phyloP scores from a whole-genome alignment of 2,797 vertebrate genomes.

The Pseudochirops cupreus region DNA sequence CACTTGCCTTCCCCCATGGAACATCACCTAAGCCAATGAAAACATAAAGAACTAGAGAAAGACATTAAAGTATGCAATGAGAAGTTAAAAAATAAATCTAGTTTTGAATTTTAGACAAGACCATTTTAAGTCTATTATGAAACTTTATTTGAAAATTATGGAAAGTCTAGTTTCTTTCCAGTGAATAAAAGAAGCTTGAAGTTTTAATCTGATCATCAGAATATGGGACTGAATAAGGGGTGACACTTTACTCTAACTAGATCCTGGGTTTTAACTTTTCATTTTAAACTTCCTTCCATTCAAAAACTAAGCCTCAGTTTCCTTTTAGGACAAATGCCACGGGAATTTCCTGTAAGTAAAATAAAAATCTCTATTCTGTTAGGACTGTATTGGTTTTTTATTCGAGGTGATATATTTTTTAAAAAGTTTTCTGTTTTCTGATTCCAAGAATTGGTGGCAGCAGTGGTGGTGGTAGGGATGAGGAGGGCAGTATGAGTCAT shows the following conservation, averaged over 20 bases:
- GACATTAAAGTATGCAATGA: conserved; percentile 63
- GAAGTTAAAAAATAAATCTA: conserved; percentile 63
- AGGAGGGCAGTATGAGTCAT: neutral
- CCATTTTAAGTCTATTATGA: conserved; percentile 60
- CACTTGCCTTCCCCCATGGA: conserved; percentile 14
- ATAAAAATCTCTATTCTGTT: conserved; percentile 41
- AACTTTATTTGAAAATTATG: conserved; percentile 56
- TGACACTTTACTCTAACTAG: conserved; percentile 29
- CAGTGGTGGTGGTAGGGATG: neutral
- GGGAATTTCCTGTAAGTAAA: conserved; percentile 42
- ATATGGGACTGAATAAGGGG: conserved; percentile 59
- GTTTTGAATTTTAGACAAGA: conserved; percentile 69
- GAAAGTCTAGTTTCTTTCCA: conserved; percentile 68
- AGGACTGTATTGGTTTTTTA: conserved; percentile 37
- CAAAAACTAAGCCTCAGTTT: conserved; percentile 48
- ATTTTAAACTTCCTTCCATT: conserved; percentile 69
- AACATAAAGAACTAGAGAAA: conserved; percentile 39
- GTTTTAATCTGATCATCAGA: conserved; percentile 59
- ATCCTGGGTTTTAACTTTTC: conserved; percentile 61
- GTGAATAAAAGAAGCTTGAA: conserved; percentile 68
- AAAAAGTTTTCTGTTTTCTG: neutral
- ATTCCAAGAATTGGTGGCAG: conserved; percentile 3
- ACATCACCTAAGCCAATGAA: conserved; percentile 45
- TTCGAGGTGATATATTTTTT: neutral
- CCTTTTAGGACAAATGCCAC: conserved; percentile 8